Evolutionary conservation across 2,888 invertebrate genomes (phyloP).

Genomic region (Leucoma salicis): DNA sequence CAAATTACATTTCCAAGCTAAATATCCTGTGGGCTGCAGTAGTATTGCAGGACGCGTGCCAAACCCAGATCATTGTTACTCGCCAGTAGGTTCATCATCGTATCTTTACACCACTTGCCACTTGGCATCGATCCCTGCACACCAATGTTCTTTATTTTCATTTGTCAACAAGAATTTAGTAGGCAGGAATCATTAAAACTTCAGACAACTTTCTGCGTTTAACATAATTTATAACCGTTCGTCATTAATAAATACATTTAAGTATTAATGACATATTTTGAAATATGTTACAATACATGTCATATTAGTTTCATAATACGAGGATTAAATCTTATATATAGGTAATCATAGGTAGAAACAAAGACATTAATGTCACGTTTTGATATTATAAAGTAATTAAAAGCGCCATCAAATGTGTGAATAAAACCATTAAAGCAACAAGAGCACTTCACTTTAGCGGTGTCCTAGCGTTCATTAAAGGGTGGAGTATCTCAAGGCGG

Average conservation of each 20-base stretch:
- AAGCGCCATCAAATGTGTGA: constrained; percentile 41
- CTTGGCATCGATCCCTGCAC: constrained; percentile 32
- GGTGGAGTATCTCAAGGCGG: constrained; percentile 57
- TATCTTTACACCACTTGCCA: constrained; percentile 33
- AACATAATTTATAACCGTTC: background rate
- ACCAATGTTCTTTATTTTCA: constrained; percentile 29
- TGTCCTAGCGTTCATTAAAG: constrained; percentile 54
- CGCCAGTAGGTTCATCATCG: too few species aligned
- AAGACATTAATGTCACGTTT: constrained; percentile 18
- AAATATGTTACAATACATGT: too few species aligned
- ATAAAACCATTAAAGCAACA: constrained; percentile 46
- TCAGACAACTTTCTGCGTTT: background rate
- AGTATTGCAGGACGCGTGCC: constrained; percentile 29
- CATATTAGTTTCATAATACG: too few species aligned
- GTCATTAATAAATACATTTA: too few species aligned
- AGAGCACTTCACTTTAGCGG: constrained; percentile 50
- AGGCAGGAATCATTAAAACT: background rate
- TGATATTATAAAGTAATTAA: constrained; percentile 31
- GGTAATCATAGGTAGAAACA: constrained; percentile 9
- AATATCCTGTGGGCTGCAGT: constrained; percentile 22
- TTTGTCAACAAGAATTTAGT: constrained; percentile 32
- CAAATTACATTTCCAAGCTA: background rate
- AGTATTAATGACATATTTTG: too few species aligned
- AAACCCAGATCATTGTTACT: constrained; percentile 43
- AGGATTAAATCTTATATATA: too few species aligned